Evolutionary conservation across 2,113 vertebrate species (phyloP).

Genomic region (Tauraco erythrolophus): DNA sequence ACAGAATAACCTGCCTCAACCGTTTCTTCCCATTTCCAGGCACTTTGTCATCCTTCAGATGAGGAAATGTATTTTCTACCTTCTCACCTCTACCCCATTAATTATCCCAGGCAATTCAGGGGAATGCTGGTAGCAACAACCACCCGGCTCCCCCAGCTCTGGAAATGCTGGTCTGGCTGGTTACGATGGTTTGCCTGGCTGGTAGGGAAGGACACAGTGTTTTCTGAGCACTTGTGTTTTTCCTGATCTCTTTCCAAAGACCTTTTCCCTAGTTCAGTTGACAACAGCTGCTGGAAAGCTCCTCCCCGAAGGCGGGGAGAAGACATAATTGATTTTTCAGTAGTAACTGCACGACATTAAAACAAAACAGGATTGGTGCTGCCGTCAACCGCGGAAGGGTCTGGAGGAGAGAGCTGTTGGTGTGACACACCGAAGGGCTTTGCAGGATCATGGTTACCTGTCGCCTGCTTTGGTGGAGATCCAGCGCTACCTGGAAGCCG

Average conservation of each 20-base stretch:
- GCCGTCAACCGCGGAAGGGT: accelerated
- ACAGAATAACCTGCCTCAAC: neutral
- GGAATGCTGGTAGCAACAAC: neutral
- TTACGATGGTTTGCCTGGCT: neutral
- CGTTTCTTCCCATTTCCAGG: neutral
- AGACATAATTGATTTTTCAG: neutral
- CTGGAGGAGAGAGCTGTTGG: too few species aligned
- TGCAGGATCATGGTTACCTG: neutral
- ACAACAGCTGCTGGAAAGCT: constrained; percentile 17
- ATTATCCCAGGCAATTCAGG: neutral
- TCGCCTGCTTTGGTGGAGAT: neutral
- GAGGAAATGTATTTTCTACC: neutral
- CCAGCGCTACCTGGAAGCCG: neutral
- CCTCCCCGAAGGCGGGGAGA: constrained; percentile 17
- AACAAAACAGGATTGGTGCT: neutral
- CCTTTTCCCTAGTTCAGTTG: constrained; percentile 16
- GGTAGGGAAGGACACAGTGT: neutral
- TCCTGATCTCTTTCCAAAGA: neutral
- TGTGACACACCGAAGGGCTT: accelerated
- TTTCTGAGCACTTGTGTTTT: neutral
- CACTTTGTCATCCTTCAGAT: neutral
- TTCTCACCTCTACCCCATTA: neutral
- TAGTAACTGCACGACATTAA: neutral
- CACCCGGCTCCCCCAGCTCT: neutral
- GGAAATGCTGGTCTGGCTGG: accelerated